Percentiles rank a stretch among this genome's conserved stretches.
Evolutionary conservation across 2,888 invertebrate genomes (phyloP).

Genomic region (Nineta flava): DNA sequence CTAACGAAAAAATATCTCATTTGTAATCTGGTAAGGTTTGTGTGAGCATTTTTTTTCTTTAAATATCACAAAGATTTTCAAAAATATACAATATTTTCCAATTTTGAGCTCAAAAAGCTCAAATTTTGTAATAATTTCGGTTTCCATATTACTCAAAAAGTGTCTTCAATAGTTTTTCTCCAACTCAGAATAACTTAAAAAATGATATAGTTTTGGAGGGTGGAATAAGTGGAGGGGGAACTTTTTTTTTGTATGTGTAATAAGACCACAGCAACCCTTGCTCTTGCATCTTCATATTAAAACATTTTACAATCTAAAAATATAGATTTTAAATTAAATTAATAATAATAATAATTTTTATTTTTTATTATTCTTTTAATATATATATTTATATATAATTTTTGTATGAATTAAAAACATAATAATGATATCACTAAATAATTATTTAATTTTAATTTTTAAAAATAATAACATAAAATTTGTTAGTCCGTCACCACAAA

Average conservation of each 20-base stretch:
- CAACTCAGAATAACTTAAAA: no score
- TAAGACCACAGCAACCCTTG: constrained; percentile 3
- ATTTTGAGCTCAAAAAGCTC: background rate
- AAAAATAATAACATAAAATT: constrained; percentile 3
- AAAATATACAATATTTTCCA: no score
- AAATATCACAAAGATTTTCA: no score
- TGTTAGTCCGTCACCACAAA: constrained; percentile 29
- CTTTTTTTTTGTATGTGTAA: background rate
- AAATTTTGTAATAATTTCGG: no score
- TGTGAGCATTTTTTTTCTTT: no score
- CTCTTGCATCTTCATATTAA: constrained; percentile 1
- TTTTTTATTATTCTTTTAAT: background rate
- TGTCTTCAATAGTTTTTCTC: no score
- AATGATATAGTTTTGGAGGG: no score
- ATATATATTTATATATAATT: constrained; percentile 1
- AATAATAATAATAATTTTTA: background rate
- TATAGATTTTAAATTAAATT: background rate
- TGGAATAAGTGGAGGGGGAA: no score
- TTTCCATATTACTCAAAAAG: no score
- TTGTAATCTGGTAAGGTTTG: no score
- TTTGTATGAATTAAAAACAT: constrained; percentile 2
- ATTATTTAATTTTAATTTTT: constrained; percentile 3
- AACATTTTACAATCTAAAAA: background rate
- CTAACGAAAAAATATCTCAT: no score
- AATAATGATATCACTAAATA: constrained; percentile 5